Conservation (phyloP, 2,888 invertebrate genomes). For the Steinernema scapterisci region DNA sequence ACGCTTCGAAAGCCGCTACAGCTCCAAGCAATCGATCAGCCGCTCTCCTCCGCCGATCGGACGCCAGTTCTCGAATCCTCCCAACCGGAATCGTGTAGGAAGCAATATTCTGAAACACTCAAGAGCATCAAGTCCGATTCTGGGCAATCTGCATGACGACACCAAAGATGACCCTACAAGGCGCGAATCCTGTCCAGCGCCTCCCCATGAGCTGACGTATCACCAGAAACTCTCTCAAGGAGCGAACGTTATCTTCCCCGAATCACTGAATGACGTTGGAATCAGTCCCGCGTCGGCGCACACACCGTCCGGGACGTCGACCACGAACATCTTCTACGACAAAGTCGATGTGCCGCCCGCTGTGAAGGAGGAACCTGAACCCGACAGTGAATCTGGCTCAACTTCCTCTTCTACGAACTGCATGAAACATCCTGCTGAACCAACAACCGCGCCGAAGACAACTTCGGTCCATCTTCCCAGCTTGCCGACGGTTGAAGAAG, state of each 20-base stretch:
- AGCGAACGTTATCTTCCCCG: not conserved
- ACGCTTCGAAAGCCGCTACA: constrained; percentile 28
- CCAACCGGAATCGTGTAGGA: not conserved
- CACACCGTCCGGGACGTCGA: not conserved
- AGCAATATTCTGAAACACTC: constrained; percentile 18
- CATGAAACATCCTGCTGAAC: not conserved
- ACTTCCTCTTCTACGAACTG: not conserved
- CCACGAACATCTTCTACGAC: constrained; percentile 10
- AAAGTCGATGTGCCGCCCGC: constrained; percentile 34
- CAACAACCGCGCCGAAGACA: not conserved
- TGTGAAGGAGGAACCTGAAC: constrained; percentile 33
- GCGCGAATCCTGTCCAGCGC: not conserved
- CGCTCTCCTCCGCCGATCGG: not conserved
- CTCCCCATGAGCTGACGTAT: not conserved
- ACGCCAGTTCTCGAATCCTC: not conserved
- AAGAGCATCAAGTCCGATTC: not conserved
- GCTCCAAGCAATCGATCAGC: constrained; percentile 36
- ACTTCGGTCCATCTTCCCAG: not conserved
- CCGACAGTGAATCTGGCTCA: not conserved
- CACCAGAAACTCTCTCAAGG: not conserved
- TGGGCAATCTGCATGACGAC: constrained; percentile 12
- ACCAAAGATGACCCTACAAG: not conserved
- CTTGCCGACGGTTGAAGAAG: constrained; percentile 10
- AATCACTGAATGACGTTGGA: not conserved
- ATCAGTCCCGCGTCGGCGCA: not conserved